Conservation (phyloP, 2,888 invertebrate genomes). For the Spodoptera picta region DNA sequence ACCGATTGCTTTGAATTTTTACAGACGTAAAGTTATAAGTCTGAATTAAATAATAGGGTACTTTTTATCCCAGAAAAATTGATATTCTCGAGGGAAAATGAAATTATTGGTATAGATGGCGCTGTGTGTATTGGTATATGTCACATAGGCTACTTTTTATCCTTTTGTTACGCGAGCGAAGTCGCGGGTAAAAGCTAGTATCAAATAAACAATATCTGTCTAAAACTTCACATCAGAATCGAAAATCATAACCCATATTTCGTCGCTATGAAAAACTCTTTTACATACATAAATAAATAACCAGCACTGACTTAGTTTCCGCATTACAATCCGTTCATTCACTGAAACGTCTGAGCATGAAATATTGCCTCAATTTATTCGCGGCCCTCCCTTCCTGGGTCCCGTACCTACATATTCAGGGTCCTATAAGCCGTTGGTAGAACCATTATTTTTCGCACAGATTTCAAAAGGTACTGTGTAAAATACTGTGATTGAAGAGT, state of each 20-base stretch:
- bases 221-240: conserved; percentile 6
- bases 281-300: conserved; percentile 43
- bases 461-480: conserved; percentile 8
- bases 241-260: conserved; percentile 16
- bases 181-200: no score
- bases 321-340: conserved; percentile 40
- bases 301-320: conserved; percentile 39
- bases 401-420: conserved; percentile 11
- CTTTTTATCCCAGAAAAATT: no score
- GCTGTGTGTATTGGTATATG: no score
- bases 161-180: no score
- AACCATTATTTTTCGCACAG: conserved; percentile 25
- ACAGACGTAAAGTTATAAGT: no score
- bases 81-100: no score
- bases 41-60: no score
- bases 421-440: conserved; percentile 6
- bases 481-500: no score
- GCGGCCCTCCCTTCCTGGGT: conserved; percentile 25
- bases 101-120: no score
- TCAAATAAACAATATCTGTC: background rate
- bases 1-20: no score
- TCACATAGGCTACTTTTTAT: no score
- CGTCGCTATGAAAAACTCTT: conserved; percentile 20
- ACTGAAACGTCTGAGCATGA: conserved; percentile 38
- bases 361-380: conserved; percentile 48